Evolutionary conservation across 2,113 vertebrate species (phyloP).

Genomic region (Ptychochromis oligacanthus): DNA sequence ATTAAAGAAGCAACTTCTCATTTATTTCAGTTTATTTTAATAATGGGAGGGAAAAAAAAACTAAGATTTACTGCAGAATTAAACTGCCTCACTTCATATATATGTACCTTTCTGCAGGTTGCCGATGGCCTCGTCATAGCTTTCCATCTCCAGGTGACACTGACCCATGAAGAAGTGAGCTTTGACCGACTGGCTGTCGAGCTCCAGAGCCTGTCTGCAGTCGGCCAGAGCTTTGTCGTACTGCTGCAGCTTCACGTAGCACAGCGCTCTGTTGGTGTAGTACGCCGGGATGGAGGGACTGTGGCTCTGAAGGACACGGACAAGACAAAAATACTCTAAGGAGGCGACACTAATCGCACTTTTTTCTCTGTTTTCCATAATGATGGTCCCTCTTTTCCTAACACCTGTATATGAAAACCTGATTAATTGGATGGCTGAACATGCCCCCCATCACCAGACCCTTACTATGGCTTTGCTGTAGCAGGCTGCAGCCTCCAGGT

Average conservation of each 20-base stretch:
- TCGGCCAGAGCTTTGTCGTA: constrained; percentile 89
- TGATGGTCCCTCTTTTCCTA: too few relatives aligned
- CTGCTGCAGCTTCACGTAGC: constrained; percentile 96
- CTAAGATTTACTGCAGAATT: too few relatives aligned
- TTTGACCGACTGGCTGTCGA: constrained; percentile 94
- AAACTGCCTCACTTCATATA: too few relatives aligned
- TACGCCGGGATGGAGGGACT: constrained; percentile 92
- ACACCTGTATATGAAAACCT: too few relatives aligned
- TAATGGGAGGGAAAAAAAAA: too few relatives aligned
- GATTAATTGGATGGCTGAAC: too few relatives aligned
- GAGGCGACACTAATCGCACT: neutral
- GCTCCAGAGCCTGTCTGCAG: constrained; percentile 91
- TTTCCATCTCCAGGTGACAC: constrained; percentile 95
- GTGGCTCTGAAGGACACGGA: constrained; percentile 80
- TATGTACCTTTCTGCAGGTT: constrained; percentile 90
- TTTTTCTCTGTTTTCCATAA: neutral
- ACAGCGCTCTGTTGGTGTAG: constrained; percentile 93
- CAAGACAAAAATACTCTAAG: neutral
- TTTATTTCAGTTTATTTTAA: too few relatives aligned
- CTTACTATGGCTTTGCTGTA: constrained; percentile 92
- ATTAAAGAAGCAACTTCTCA: too few relatives aligned
- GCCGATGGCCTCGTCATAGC: constrained; percentile 93
- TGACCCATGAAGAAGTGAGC: constrained; percentile 96
- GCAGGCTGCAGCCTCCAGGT: constrained; percentile 90
- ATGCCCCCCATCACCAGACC: neutral